These are phyloP conservation scores for Aegotheles bennettii DNA, from an alignment of 2,113 vertebrate species.

Conservation along the genomic window DNA sequence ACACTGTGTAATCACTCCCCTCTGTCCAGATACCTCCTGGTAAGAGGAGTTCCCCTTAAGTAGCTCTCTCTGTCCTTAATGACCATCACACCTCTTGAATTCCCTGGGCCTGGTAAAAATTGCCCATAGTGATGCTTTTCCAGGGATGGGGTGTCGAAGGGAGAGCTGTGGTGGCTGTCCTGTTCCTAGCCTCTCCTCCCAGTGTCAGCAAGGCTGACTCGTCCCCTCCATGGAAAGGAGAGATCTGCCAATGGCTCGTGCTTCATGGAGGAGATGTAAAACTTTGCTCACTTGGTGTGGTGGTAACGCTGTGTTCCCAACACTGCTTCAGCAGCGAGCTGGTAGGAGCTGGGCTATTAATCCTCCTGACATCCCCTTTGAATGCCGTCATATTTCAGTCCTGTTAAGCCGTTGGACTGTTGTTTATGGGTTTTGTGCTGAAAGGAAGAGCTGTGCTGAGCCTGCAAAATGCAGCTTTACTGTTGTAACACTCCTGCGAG, in stretches of 20 bases:
- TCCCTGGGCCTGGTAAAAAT: not conserved
- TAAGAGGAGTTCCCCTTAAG: not conserved
- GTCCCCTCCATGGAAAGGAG: not conserved
- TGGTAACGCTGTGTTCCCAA: not conserved
- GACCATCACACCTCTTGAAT: not conserved
- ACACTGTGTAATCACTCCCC: not conserved
- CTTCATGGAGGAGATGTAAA: not conserved
- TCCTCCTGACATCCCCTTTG: slow-evolving; percentile 44
- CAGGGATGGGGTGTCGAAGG: not conserved
- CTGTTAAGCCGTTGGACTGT: not conserved
- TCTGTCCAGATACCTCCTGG: not conserved
- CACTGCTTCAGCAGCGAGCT: not conserved
- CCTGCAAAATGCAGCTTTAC: not conserved
- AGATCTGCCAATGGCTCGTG: not conserved
- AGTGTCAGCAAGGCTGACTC: fast-evolving
- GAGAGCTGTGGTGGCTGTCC: fast-evolving
- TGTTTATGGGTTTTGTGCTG: slow-evolving; percentile 2
- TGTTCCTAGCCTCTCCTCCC: not conserved
- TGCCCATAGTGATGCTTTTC: not conserved
- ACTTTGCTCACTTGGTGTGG: not conserved
- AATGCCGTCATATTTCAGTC: slow-evolving; percentile 39
- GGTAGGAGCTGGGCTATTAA: slow-evolving; percentile 12
- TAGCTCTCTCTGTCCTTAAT: fast-evolving
- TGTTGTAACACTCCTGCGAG: fast-evolving
- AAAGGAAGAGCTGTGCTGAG: slow-evolving; percentile 20